A percentile compares a stretch with the other conserved stretches of the same genome.
phyloP scores from a whole-genome alignment of 1,140 invertebrate genomes.

The Philotrypesis tridentata region DNA sequence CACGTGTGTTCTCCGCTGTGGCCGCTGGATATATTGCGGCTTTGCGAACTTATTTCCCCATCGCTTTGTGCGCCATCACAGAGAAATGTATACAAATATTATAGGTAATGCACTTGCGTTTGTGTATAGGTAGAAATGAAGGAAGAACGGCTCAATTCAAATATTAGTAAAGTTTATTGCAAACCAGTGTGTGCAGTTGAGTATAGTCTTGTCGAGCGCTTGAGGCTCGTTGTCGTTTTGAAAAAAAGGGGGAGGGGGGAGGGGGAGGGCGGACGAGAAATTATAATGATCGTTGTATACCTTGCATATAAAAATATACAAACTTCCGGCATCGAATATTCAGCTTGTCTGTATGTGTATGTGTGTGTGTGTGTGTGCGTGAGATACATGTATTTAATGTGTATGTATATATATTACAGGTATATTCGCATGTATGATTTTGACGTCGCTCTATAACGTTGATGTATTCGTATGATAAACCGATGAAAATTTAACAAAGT shows the following conservation, averaged over 20 bases:
- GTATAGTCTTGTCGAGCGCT: conserved; percentile 22
- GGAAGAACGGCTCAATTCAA: neutral
- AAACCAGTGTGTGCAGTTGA: conserved; percentile 35
- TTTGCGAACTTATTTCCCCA: no score
- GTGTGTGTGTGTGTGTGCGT: neutral
- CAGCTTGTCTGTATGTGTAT: no score
- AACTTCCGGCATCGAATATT: neutral
- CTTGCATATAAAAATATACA: conserved; percentile 31
- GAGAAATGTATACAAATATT: no score
- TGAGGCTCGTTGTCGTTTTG: conserved; percentile 2
- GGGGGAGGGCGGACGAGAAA: neutral
- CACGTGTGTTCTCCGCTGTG: no score
- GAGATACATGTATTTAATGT: neutral
- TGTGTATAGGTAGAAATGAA: neutral
- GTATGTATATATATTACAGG: no score
- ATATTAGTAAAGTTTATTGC: conserved; percentile 42
- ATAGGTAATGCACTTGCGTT: no score
- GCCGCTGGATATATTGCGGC: no score
- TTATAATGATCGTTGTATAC: neutral
- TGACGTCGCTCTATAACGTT: no score
- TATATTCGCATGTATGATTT: no score
- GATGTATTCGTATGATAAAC: neutral
- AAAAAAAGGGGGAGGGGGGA: no score
- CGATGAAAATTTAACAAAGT: conserved; percentile 58
- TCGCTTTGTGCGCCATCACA: no score